Conservation (phyloP, 2,888 invertebrate genomes). For the Neoitamus cyanurus region DNA sequence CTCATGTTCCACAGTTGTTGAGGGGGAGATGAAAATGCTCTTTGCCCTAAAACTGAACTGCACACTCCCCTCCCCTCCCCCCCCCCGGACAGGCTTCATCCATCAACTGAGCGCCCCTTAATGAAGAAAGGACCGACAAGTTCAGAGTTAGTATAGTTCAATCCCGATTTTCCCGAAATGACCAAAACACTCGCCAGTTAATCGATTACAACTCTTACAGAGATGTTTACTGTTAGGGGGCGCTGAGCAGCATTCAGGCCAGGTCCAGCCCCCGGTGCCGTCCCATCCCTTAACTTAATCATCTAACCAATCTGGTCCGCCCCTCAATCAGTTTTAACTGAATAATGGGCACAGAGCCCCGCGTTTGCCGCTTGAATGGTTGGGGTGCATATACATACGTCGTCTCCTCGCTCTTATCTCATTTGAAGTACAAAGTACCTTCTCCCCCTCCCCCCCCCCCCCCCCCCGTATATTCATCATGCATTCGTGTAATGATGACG, state of each 20-base stretch:
- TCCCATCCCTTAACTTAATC: conserved; percentile 22
- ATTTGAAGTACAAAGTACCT: too few species aligned
- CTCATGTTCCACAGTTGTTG: neutral
- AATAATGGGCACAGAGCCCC: neutral
- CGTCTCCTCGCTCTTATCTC: neutral
- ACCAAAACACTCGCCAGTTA: conserved; percentile 36
- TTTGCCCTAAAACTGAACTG: too few species aligned
- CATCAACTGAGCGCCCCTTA: neutral
- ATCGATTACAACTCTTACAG: conserved; percentile 34
- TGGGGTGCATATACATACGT: conserved; percentile 1
- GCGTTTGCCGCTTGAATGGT: conserved; percentile 5
- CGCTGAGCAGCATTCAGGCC: neutral
- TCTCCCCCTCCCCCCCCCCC: too few species aligned
- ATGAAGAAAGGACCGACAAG: neutral
- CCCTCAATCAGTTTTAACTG: conserved; percentile 28
- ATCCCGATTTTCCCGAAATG: neutral
- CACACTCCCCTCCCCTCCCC: too few species aligned
- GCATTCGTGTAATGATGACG: neutral
- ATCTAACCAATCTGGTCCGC: conserved; percentile 35
- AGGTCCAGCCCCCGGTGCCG: neutral
- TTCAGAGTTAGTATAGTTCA: neutral
- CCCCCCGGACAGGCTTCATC: too few species aligned
- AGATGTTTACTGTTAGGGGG: conserved; percentile 4
- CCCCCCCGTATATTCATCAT: neutral
- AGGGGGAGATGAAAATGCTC: too few species aligned